phyloP scores from a whole-genome alignment of 2,888 invertebrate genomes.

The Acleris cristana region DNA sequence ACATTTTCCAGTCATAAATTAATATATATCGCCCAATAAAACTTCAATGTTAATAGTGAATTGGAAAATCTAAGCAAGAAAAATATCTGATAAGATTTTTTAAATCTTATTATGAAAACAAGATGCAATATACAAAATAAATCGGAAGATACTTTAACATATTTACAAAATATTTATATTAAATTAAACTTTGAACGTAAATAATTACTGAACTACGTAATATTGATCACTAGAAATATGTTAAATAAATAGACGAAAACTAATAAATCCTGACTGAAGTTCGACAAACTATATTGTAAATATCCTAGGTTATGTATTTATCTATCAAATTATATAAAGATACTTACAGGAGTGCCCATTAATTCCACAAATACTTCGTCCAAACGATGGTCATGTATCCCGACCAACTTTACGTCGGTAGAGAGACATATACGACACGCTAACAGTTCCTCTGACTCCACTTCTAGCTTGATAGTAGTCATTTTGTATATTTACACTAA shows the following conservation, averaged over 20 bases:
- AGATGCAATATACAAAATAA: too few relatives aligned
- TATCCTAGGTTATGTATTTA: not conserved
- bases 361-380: conserved; percentile 25
- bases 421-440: conserved; percentile 32
- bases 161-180: not conserved
- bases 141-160: too few relatives aligned
- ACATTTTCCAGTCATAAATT: too few relatives aligned
- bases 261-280: not conserved
- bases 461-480: conserved; percentile 27
- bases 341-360: conserved; percentile 27
- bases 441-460: conserved; percentile 15
- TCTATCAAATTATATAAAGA: not conserved
- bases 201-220: not conserved
- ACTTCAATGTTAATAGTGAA: too few relatives aligned
- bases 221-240: conserved; percentile 7
- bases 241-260: not conserved
- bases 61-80: too few relatives aligned
- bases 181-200: not conserved
- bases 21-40: too few relatives aligned
- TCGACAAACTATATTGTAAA: not conserved
- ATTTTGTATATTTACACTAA: conserved; percentile 17
- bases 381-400: conserved; percentile 21
- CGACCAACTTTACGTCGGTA: conserved; percentile 17
- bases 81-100: too few relatives aligned
- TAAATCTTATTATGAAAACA: too few relatives aligned